These are phyloP conservation scores for Cassiopea andromeda DNA, from an alignment of 30 jellyfish, hydroid and myxozoan species.

Conservation along the genomic window DNA sequence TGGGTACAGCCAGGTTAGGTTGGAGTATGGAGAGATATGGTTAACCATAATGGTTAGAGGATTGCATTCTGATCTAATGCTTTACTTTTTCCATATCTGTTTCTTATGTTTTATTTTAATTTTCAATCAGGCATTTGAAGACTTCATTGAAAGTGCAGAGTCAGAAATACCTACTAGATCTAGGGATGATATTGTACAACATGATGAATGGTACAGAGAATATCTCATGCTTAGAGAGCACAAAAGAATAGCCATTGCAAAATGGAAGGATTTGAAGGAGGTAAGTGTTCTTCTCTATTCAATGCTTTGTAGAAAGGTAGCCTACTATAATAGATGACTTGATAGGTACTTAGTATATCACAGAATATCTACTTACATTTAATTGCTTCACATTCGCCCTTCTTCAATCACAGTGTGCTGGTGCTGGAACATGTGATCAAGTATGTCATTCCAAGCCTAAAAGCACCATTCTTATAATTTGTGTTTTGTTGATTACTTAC, in stretches of 20 bases:
- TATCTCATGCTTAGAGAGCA: constrained; percentile 71
- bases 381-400: no score
- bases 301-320: background rate
- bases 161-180: constrained; percentile 72
- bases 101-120: background rate
- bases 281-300: constrained; percentile 19
- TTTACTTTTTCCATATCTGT: background rate
- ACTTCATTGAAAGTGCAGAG: constrained; percentile 68
- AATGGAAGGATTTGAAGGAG: constrained; percentile 90
- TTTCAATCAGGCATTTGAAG: constrained; percentile 22
- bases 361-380: no score
- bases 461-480: no score
- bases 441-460: no score
- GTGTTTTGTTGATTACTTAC: no score
- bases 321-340: background rate
- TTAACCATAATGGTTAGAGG: no score
- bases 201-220: constrained; percentile 84
- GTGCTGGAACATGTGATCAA: no score
- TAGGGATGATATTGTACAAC: constrained; percentile 81
- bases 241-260: constrained; percentile 78
- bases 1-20: no score
- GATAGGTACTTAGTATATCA: no score
- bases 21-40: no score
- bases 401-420: no score
- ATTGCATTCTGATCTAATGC: no score